Base-by-base conservation (phyloP, 2,888 invertebrate genomes). In the Carcina quercana region DNA sequence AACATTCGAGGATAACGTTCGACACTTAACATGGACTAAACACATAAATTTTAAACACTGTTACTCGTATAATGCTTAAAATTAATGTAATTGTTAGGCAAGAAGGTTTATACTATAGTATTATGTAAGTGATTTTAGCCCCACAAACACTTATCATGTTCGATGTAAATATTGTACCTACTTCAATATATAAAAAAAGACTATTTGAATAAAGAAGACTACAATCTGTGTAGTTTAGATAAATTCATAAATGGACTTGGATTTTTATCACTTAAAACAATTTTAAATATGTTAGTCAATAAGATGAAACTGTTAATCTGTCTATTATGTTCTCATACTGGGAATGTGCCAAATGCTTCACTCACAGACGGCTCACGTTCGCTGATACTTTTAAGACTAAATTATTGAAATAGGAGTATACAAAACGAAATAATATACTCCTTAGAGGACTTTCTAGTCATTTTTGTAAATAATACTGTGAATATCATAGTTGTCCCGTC, bases 401-500 rank as follows among this genome's bases (percentile, higher is more conserved):
- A 55, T 50, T 68, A 66, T 54, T 65, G 62, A 59, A 53, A 64
- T 72, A 70, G 57, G 56, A 54, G 53, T 59, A 53, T 57, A 60
- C 46, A 52, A 54, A 70, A 61, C 43, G 62, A 69, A 65, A 59
- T 60, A 56, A 59, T 60, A 55, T 68, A 69, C 61, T 76, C 72
- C 64, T 66, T 71, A 74, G 69, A 71, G 72, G 70, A 68, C 65
- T 62, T 67, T 70, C 80, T 82, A 83, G 82, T 83, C 82, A 80
- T 69, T 75, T 62, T 72, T 80, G 80, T 80, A 83, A 71, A 80
- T 80, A 83, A 67, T 54, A 73, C 66, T 83, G 82, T 83, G 82
- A 83, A 82, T 83, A 83, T 55, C 45, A 68, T 78, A 79, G 73
- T 72, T 66, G 71, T 65, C 69, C 57, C 76, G 78, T 74, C 78